Evolutionary conservation across 2,797 vertebrate genomes (phyloP).

Genomic region (Pseudotriccus pelzelni): DNA sequence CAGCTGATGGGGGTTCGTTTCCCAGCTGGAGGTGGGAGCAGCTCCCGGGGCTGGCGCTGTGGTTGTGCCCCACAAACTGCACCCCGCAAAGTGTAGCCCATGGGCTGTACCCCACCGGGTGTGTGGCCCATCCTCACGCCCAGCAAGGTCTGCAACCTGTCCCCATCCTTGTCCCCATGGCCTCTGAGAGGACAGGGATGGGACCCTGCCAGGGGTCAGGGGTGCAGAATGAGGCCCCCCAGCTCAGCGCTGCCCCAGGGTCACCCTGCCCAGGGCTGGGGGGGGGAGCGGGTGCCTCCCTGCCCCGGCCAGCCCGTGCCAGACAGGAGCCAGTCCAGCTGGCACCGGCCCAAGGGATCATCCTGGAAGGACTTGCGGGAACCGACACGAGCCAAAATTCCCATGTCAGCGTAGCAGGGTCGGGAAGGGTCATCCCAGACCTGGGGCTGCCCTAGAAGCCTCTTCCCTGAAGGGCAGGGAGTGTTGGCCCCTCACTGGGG

Average conservation of each 20-base stretch:
- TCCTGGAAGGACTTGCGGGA: conserved; percentile 23
- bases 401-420: rapidly evolving
- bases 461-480: not conserved
- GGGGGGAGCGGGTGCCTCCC: rapidly evolving
- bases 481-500: rapidly evolving
- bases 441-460: not conserved
- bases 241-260: rapidly evolving
- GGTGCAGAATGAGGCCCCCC: not conserved
- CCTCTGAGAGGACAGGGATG: not conserved
- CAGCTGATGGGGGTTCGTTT: not conserved
- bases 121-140: rapidly evolving
- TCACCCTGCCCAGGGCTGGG: not conserved
- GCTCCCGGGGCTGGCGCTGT: not conserved
- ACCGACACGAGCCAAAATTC: not conserved
- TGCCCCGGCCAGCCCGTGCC: rapidly evolving
- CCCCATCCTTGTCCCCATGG: not conserved
- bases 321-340: not conserved
- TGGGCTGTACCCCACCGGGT: rapidly evolving
- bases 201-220: not conserved
- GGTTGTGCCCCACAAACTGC: not conserved
- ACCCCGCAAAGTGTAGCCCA: not conserved
- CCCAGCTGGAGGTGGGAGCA: not conserved
- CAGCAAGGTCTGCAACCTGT: too few species aligned
- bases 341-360: not conserved
- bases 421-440: not conserved